Conservation (phyloP, 23 tunicate species). For the Ciona savignyi region DNA sequence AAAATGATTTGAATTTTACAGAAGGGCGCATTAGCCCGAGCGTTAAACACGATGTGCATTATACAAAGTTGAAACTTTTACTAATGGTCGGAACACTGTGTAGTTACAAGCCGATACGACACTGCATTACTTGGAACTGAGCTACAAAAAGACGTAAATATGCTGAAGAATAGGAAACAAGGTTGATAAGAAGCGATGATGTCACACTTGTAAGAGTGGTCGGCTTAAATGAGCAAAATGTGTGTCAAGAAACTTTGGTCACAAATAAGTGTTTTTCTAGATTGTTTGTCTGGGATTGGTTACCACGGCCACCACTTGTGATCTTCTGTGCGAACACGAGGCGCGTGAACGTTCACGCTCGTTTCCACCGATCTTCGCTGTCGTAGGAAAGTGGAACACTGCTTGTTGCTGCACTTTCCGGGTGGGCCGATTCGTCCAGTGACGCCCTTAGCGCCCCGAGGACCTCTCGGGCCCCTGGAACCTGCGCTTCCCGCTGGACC, state of each 20-base stretch:
- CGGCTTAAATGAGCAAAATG: too few species aligned
- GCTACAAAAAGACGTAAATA: background rate
- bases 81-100: background rate
- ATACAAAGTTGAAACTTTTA: background rate
- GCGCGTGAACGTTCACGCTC: background rate
- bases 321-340: background rate
- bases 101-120: background rate
- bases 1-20: background rate
- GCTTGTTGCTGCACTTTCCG: slow-evolving; percentile 44
- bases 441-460: slow-evolving; percentile 38
- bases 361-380: slow-evolving; percentile 7
- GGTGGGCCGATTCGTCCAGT: slow-evolving; percentile 6
- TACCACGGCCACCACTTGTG: slow-evolving; percentile 2
- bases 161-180: background rate
- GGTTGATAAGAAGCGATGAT: too few species aligned
- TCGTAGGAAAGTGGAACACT: slow-evolving; percentile 25
- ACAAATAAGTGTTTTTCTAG: too few species aligned
- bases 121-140: background rate
- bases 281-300: too few species aligned
- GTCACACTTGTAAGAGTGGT: too few species aligned
- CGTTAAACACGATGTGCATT: background rate
- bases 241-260: too few species aligned
- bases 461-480: slow-evolving; percentile 26
- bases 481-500: slow-evolving; percentile 28
- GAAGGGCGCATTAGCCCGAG: background rate